Evolutionary conservation across 1,140 invertebrate species (phyloP).

Genomic region (Heliconius himera): DNA sequence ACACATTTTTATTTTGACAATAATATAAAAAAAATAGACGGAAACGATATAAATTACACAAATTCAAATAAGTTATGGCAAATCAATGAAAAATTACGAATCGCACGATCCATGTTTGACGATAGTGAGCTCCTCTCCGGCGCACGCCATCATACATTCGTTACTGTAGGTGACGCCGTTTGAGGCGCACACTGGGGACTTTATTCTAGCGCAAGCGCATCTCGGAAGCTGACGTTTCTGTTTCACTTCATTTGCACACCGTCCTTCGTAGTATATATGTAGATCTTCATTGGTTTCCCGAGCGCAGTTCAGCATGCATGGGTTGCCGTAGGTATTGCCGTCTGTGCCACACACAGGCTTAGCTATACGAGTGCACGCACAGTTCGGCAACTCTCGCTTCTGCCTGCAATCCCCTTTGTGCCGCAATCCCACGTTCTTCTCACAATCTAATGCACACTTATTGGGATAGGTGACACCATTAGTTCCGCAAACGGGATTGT

Average conservation of each 20-base stretch:
- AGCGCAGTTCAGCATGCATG: conserved; percentile 26
- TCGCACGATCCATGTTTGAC: conserved; percentile 39
- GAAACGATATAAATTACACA: neutral
- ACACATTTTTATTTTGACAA: conserved; percentile 3
- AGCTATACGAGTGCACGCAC: conserved; percentile 46
- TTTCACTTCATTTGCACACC: neutral
- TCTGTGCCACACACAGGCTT: conserved; percentile 81
- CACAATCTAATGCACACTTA: conserved; percentile 36
- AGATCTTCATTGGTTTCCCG: conserved; percentile 30
- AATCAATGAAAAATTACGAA: neutral
- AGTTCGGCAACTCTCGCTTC: conserved; percentile 40
- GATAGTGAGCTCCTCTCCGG: conserved; percentile 38
- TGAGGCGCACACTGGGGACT: conserved; percentile 50
- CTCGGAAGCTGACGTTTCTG: neutral
- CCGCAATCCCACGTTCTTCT: neutral
- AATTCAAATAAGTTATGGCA: neutral
- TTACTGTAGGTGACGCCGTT: conserved; percentile 56
- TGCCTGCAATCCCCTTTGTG: conserved; percentile 36
- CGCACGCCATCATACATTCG: conserved; percentile 54
- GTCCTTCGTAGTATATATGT: conserved; percentile 35
- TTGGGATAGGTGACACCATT: conserved; percentile 44
- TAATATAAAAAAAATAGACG: conserved; percentile 1
- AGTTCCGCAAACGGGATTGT: conserved; percentile 38
- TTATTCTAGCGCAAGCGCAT: conserved; percentile 46
- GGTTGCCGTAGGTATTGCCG: conserved; percentile 76